These are phyloP conservation scores for Flexamia atlantica DNA, from an alignment of 2,888 invertebrate genomes.

Conservation along the genomic window DNA sequence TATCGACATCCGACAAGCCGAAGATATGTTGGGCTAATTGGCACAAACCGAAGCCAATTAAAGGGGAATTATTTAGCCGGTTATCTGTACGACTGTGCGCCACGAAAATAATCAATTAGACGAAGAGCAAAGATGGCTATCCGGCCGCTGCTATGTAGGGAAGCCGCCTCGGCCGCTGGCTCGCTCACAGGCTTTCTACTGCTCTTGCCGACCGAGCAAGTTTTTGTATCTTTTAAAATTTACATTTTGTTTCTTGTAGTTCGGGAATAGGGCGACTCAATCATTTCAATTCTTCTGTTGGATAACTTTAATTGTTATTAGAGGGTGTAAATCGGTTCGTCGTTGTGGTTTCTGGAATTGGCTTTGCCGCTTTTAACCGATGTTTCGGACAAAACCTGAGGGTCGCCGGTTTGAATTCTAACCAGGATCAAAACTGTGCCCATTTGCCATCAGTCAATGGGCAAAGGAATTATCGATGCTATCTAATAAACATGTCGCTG, in stretches of 20 bases:
- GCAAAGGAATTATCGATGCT: too few relatives aligned
- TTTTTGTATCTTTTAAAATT: not conserved
- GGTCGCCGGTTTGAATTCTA: too few relatives aligned
- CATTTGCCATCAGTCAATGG: too few relatives aligned
- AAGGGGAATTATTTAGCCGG: constrained; percentile 48
- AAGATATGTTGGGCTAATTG: constrained; percentile 30
- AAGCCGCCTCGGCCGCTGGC: constrained; percentile 5
- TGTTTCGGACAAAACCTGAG: too few relatives aligned
- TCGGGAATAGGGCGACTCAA: too few relatives aligned
- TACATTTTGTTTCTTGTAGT: not conserved
- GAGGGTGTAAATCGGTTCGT: too few relatives aligned
- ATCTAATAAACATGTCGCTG: too few relatives aligned
- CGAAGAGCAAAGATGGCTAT: constrained; percentile 52
- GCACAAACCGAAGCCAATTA: constrained; percentile 20
- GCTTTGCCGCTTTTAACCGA: too few relatives aligned
- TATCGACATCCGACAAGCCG: constrained; percentile 6
- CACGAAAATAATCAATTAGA: constrained; percentile 57
- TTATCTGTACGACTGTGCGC: constrained; percentile 28
- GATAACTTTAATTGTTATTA: too few relatives aligned
- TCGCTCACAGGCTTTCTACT: constrained; percentile 28
- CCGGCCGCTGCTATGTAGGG: constrained; percentile 30
- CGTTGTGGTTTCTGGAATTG: too few relatives aligned
- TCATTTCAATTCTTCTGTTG: too few relatives aligned
- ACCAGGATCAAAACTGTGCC: too few relatives aligned
- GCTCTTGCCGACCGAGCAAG: not conserved